These are phyloP conservation scores for Montipora cactus DNA, from an alignment of 64 coral and sea anemone genomes.

Conservation along the genomic window DNA sequence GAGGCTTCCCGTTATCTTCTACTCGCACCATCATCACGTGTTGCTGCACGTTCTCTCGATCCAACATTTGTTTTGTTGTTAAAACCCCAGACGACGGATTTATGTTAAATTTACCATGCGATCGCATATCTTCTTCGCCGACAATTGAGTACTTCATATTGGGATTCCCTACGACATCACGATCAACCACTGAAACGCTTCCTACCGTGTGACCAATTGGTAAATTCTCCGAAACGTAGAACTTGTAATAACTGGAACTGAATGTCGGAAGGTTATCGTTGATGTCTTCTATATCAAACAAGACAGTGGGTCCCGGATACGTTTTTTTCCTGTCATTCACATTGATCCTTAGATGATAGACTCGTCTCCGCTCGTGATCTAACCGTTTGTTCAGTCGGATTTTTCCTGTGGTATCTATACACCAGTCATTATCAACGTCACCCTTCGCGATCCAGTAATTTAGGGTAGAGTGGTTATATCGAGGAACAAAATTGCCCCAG, in stretches of 20 bases:
- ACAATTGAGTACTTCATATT: slow-evolving; percentile 73
- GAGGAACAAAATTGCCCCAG: neutral
- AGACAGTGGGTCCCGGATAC: slow-evolving; percentile 45
- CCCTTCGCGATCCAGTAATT: slow-evolving; percentile 81
- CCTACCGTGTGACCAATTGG: slow-evolving; percentile 42
- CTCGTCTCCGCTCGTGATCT: slow-evolving; percentile 61
- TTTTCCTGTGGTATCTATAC: slow-evolving; percentile 81
- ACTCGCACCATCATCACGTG: slow-evolving; percentile 66
- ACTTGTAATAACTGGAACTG: slow-evolving; percentile 34
- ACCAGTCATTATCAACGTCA: slow-evolving; percentile 67
- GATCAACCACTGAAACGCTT: slow-evolving; percentile 55
- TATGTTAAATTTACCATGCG: slow-evolving; percentile 69
- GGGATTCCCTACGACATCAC: slow-evolving; percentile 70
- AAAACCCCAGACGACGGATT: slow-evolving; percentile 26
- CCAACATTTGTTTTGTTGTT: slow-evolving; percentile 16
- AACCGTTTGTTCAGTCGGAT: slow-evolving; percentile 47
- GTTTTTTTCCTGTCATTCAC: slow-evolving; percentile 44
- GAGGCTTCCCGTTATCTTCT: slow-evolving; percentile 51
- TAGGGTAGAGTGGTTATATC: slow-evolving; percentile 20
- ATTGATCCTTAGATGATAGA: slow-evolving; percentile 72
- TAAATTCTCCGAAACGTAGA: slow-evolving; percentile 70
- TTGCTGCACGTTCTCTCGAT: slow-evolving; percentile 42
- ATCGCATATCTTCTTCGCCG: slow-evolving; percentile 49
- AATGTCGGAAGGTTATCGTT: slow-evolving; percentile 91
- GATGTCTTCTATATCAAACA: slow-evolving; percentile 64